Base-by-base conservation (phyloP, 2,113 vertebrate species). In the Pogona vitticeps region DNA sequence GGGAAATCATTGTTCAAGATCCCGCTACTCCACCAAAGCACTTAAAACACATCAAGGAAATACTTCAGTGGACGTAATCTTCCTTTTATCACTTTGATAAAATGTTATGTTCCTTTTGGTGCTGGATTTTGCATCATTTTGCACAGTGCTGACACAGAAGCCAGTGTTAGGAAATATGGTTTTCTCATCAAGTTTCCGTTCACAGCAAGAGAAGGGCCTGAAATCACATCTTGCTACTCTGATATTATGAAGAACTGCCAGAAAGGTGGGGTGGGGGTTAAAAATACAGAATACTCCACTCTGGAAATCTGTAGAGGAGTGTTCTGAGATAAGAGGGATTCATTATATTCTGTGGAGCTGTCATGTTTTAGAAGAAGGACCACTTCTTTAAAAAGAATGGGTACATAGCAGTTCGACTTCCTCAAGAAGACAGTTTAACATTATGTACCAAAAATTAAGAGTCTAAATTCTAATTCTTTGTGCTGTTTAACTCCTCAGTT, bases 121-220 rank as follows among this genome's bases (percentile, higher is more conserved):
- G 90, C 86, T 89, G 90, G 40, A n/a, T 80, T 83, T 86, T 84
- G 33, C 56, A 18, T 90, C 90, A 75, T 61, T 61, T 78, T 61
- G 14, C 67, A 84, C 77, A 72, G 67, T 90, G 88, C 82, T 0
- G 0, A 63, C 14, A 86, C 83, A 88, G 76, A 91, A 91, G 31
- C 15, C 58, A 70, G 75, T 81, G 88, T 10, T 71, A 86, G 61
- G n/a, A 91, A 81, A 63, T 82, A 38, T 0, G 79, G 72, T 93
- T 93, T 91, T 87, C 81, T 63, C 83, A 89, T 91, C 61, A 80
- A 85, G 58, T 80, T 93, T 91, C 73, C 17, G 80, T 86, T 91
- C 88, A 23, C 73, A 91, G 59, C 67, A 67, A 40, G 83, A 84
- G 63, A 68, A 87, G 36, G 82, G 58, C 63, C 83, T 89, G 82